Evolutionary conservation across 2,888 invertebrate species (phyloP), one percentile per base, ranked within the genome.

Genomic region (Zaprionus obscuricornis): DNA sequence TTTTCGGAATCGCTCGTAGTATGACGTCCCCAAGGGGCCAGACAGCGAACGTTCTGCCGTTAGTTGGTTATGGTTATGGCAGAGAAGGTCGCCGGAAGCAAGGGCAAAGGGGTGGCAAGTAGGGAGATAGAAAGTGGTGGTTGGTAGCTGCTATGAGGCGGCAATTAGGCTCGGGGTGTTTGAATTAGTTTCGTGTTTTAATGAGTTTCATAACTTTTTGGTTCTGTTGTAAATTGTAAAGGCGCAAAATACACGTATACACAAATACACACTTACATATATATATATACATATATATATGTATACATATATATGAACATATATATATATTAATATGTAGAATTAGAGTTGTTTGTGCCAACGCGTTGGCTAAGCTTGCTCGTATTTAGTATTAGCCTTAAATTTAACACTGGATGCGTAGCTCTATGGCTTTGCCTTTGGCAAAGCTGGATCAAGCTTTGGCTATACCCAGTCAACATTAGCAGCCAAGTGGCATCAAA

Each of bases 131-230:
- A 55, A 51, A 57, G 39, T 62, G 63, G 31, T 60, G 60, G 45
- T 42, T 43, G 39, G 57, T 56, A 45, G 56, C 54, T 49, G 73
- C 63, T 67, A 63, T 68, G 68, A 67, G 78, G 70, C 85, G 82
- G 85, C 78, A 78, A 78, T 78, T 78, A 78, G 85, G 82, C 78
- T 78, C 71, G 74, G 78, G 82, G 78, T 74, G 85, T 85, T 78
- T 85, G 85, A 78, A 78, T 78, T 78, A 78, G 78, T 78, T 78
- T 82, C 85, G 82, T 78, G 85, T 78, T 78, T 78, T 78, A 78
- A 78, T 78, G 78, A 78, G 78, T 78, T 78, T 78, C 78, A 78
- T 78, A 78, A 78, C 78, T 78, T 78, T 78, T 85, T 85, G 82
- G 78, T 85, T 85, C 85, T 85, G 83, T 77, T 78, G 82, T 82